These are phyloP conservation scores for Rhinopomastus cyanomelas DNA, from an alignment of 2,113 vertebrate species.

Conservation along the genomic window DNA sequence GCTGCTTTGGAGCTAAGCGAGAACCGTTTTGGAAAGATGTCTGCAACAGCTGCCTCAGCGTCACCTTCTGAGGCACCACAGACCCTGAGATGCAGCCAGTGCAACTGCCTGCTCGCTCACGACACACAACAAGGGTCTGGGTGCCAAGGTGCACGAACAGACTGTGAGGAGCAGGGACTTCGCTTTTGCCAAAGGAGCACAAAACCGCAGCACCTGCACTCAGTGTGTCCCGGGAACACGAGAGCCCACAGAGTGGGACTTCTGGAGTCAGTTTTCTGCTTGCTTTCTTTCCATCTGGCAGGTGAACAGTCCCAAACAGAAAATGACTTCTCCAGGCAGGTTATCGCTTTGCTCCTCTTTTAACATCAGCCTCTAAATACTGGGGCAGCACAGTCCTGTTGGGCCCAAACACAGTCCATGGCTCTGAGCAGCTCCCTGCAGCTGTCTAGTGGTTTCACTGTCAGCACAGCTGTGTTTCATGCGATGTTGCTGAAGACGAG, in stretches of 20 bases:
- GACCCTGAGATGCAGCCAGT: not conserved
- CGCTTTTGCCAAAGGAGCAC: not conserved
- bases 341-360: not conserved
- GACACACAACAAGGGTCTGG: slow-evolving; percentile 41
- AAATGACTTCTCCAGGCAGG: not conserved
- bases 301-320: too few species aligned
- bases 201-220: not conserved
- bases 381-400: not conserved
- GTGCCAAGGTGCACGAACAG: slow-evolving; percentile 14
- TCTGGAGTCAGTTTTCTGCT: not conserved
- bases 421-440: not conserved
- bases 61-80: not conserved
- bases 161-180: not conserved
- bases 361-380: not conserved
- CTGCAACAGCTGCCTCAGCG: not conserved
- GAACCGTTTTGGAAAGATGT: not conserved
- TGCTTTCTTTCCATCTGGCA: too few species aligned
- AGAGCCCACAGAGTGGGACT: not conserved
- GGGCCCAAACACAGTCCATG: not conserved
- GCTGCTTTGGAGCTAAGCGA: not conserved
- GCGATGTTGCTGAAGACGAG: not conserved
- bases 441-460: not conserved
- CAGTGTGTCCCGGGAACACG: not conserved
- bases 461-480: not conserved
- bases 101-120: slow-evolving; percentile 32